A percentile compares a stretch with the other conserved stretches of the same genome.
Evolutionary conservation across 2,797 vertebrate genomes (phyloP).

Genomic region (Enteromius viviparus): DNA sequence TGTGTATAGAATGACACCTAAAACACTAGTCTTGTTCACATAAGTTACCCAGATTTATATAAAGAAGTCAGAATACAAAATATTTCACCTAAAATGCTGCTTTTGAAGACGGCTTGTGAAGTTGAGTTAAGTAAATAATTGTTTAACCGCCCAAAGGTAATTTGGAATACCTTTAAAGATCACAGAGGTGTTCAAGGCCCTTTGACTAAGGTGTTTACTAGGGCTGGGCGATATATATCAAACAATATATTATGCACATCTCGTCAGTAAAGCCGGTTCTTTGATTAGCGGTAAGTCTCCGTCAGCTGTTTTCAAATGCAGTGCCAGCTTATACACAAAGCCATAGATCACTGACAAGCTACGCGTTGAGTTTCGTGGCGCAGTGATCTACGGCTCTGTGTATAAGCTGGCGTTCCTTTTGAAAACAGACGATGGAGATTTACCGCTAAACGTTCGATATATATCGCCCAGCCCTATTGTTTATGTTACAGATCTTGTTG

Average conservation of each 20-base stretch:
- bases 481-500: background rate
- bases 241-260: too few relatives aligned
- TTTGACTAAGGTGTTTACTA: background rate
- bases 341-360: too few relatives aligned
- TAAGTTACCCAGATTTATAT: background rate
- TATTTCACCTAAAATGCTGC: background rate
- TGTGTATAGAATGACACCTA: background rate
- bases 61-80: background rate
- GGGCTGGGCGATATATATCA: too few relatives aligned
- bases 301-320: too few relatives aligned
- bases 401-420: too few relatives aligned
- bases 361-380: too few relatives aligned
- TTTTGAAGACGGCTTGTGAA: background rate
- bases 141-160: background rate
- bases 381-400: too few relatives aligned
- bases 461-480: background rate
- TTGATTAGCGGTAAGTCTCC: too few relatives aligned
- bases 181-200: background rate
- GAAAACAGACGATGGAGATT: too few relatives aligned
- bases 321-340: too few relatives aligned
- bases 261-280: too few relatives aligned
- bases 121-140: background rate
- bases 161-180: background rate
- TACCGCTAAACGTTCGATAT: too few relatives aligned
- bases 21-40: background rate